Evolutionary conservation across 2,888 invertebrate species (phyloP).

Genomic region (Onthophagus sagittarius): DNA sequence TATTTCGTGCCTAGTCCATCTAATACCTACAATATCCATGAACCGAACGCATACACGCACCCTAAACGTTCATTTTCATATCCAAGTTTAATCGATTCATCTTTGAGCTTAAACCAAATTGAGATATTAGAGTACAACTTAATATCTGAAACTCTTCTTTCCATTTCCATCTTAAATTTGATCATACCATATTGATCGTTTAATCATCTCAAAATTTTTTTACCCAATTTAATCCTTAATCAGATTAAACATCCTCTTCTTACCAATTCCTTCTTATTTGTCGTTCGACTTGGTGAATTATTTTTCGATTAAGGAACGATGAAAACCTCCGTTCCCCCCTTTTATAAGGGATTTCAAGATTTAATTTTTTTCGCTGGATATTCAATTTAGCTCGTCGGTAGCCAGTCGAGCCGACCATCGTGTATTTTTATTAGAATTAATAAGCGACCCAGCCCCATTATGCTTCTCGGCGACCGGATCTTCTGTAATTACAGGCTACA

Average conservation of each 20-base stretch:
- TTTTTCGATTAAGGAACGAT: neutral
- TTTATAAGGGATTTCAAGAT: neutral
- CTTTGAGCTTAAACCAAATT: no score
- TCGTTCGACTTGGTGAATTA: neutral
- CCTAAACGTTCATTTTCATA: neutral
- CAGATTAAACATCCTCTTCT: neutral
- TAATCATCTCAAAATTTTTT: no score
- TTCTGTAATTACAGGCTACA: constrained; percentile 37
- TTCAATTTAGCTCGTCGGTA: constrained; percentile 33
- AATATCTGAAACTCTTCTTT: no score
- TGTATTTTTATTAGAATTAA: constrained; percentile 39
- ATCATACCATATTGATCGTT: no score
- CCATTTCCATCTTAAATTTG: no score
- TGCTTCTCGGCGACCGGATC: constrained; percentile 32
- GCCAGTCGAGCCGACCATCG: constrained; percentile 24
- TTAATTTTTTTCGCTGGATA: constrained; percentile 27
- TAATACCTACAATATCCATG: neutral
- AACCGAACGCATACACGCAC: neutral
- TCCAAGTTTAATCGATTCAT: no score
- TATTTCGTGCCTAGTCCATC: neutral
- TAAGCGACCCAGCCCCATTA: constrained; percentile 32
- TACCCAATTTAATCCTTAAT: neutral
- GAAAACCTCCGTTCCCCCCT: neutral
- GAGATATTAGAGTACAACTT: no score
- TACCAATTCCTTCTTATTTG: neutral